Evolutionary conservation across 2,888 invertebrate species (phyloP).

Genomic region (Drosophila kuntzei): DNA sequence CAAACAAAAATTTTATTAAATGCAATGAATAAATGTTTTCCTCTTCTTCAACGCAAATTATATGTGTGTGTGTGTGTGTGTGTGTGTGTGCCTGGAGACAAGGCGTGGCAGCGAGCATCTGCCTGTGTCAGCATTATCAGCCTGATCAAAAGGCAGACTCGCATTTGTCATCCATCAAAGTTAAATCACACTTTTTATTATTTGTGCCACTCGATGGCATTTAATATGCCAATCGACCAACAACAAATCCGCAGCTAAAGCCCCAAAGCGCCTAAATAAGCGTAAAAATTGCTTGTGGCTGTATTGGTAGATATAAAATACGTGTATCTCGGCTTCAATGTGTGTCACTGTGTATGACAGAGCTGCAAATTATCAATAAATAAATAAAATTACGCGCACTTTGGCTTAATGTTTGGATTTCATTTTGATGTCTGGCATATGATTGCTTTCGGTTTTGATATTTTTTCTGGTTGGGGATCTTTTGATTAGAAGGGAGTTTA

Average conservation of each 20-base stretch:
- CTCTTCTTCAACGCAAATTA: conserved; percentile 41
- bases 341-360: conserved; percentile 58
- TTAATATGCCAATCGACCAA: conserved; percentile 61
- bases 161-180: conserved; percentile 85
- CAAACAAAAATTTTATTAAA: conserved; percentile 59
- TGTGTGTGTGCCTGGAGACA: not conserved
- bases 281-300: conserved; percentile 72
- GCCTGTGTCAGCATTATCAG: conserved; percentile 66
- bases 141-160: conserved; percentile 69
- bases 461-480: not conserved
- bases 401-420: conserved; percentile 73
- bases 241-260: conserved; percentile 49
- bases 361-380: conserved; percentile 80
- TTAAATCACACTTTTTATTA: conserved; percentile 85
- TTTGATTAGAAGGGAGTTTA: conserved; percentile 6
- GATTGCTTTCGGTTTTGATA: conserved; percentile 63
- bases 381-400: conserved; percentile 78
- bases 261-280: conserved; percentile 73
- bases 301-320: conserved; percentile 41
- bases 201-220: conserved; percentile 64
- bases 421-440: conserved; percentile 73
- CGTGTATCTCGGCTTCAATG: conserved; percentile 29
- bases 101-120: conserved; percentile 32
- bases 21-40: conserved; percentile 70
- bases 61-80: conserved; percentile 10